Evolutionary conservation across 2,888 invertebrate species (phyloP).

Genomic region (Branchipolynoe longqiensis): DNA sequence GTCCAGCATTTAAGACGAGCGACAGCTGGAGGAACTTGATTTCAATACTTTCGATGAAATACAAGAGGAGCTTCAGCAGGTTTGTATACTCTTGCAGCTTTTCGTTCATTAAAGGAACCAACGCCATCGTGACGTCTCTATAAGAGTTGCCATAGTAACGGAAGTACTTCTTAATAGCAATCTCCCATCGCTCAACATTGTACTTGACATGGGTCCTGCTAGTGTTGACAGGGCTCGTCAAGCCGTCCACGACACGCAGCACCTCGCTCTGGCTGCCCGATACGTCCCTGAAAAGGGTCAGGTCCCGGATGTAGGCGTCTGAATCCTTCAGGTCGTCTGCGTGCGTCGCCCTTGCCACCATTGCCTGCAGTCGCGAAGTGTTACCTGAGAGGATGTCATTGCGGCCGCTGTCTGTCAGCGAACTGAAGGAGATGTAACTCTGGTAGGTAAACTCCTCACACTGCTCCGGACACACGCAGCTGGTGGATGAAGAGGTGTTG

Average conservation of each 20-base stretch:
- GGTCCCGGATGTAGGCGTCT: neutral
- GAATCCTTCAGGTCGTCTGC: conserved; percentile 3
- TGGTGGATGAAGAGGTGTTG: neutral
- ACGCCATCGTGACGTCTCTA: neutral
- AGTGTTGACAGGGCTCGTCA: neutral
- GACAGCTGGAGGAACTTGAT: neutral
- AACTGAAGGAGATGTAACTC: conserved; percentile 11
- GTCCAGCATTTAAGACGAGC: neutral
- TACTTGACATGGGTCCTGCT: neutral
- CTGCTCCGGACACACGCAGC: conserved; percentile 32
- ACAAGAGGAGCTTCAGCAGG: neutral
- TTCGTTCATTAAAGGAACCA: neutral
- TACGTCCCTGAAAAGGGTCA: neutral
- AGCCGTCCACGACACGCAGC: neutral
- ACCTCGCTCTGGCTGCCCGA: neutral
- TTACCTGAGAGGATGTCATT: neutral
- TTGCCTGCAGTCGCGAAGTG: neutral
- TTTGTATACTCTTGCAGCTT: neutral
- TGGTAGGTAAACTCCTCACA: conserved; percentile 18
- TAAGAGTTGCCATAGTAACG: neutral
- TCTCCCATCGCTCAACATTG: neutral
- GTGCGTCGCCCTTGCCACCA: neutral
- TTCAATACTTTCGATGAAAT: neutral
- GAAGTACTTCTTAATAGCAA: neutral
- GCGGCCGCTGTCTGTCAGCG: neutral